Evolutionary conservation across 2,797 vertebrate genomes (phyloP).

Genomic region (Centropyge bicolor): DNA sequence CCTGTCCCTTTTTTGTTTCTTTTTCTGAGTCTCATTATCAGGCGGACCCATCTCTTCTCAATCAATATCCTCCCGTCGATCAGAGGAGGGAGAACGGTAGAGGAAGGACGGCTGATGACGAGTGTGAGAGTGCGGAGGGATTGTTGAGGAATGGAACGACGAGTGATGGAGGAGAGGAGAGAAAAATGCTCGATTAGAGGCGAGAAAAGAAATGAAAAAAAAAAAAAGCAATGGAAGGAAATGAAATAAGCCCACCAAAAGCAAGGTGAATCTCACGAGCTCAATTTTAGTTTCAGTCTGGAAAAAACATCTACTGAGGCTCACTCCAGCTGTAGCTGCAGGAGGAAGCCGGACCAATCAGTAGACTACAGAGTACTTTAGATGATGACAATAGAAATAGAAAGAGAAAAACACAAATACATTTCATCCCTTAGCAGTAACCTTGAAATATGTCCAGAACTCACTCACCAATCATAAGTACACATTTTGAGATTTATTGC

Average conservation of each 20-base stretch:
- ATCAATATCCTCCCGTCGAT: constrained; percentile 79
- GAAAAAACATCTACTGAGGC: constrained; percentile 9
- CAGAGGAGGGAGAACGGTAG: constrained; percentile 45
- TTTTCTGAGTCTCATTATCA: constrained; percentile 75
- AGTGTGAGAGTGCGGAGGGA: constrained; percentile 12
- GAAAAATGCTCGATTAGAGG: constrained; percentile 11
- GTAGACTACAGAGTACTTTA: not conserved
- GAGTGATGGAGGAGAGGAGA: constrained; percentile 19
- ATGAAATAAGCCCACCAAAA: not conserved
- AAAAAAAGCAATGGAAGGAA: not conserved
- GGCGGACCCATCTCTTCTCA: constrained; percentile 66
- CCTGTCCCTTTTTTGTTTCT: constrained; percentile 42
- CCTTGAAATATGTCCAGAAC: constrained; percentile 36
- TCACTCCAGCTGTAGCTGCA: not conserved
- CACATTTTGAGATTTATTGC: constrained; percentile 55
- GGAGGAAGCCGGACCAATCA: not conserved
- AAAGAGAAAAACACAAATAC: not conserved
- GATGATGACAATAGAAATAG: not conserved
- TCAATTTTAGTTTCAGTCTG: constrained; percentile 6
- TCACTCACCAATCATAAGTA: constrained; percentile 3
- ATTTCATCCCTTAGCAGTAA: not conserved
- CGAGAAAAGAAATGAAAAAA: constrained; percentile 5
- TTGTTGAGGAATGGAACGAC: constrained; percentile 26
- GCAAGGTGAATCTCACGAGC: not conserved
- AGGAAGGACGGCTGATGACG: constrained; percentile 10